Evolutionary conservation across 2,113 vertebrate genomes (phyloP).

Genomic region (Gnathonemus echidnorhynchus): DNA sequence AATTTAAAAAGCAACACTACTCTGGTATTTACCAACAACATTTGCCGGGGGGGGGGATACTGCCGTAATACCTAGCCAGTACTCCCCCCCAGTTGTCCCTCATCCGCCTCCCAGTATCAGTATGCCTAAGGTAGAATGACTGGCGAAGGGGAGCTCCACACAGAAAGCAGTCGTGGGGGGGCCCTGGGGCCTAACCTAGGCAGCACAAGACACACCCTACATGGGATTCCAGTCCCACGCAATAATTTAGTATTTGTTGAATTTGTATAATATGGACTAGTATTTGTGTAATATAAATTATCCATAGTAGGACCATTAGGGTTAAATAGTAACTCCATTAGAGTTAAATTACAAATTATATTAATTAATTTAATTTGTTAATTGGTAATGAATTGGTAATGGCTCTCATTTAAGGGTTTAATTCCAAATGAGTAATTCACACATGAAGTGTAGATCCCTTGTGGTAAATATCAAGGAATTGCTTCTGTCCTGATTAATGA

Average conservation of each 20-base stretch:
- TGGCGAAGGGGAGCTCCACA: background rate
- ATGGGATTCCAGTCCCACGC: background rate
- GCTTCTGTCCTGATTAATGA: conserved; percentile 48
- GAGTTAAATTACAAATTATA: background rate
- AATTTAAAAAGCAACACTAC: background rate
- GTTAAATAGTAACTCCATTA: background rate
- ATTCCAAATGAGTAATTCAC: conserved; percentile 49
- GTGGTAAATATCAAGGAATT: conserved; percentile 43
- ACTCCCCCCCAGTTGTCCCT: no score
- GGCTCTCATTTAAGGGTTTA: conserved; percentile 37
- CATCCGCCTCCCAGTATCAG: no score
- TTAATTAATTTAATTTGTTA: conserved; percentile 27
- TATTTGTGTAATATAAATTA: background rate
- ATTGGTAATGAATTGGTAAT: conserved; percentile 39
- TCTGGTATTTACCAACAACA: no score
- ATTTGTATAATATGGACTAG: background rate
- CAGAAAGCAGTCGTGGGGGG: background rate
- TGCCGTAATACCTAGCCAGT: no score
- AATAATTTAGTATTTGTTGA: background rate
- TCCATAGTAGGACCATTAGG: background rate
- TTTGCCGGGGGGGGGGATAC: no score
- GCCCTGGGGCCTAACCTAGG: background rate
- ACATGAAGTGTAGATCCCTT: conserved; percentile 45
- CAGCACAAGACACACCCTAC: background rate
- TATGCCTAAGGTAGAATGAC: no score